Percentiles rank a stretch among this genome's conserved stretches.
phyloP scores from a whole-genome alignment of 2,888 invertebrate genomes.

The Erannis defoliaria region DNA sequence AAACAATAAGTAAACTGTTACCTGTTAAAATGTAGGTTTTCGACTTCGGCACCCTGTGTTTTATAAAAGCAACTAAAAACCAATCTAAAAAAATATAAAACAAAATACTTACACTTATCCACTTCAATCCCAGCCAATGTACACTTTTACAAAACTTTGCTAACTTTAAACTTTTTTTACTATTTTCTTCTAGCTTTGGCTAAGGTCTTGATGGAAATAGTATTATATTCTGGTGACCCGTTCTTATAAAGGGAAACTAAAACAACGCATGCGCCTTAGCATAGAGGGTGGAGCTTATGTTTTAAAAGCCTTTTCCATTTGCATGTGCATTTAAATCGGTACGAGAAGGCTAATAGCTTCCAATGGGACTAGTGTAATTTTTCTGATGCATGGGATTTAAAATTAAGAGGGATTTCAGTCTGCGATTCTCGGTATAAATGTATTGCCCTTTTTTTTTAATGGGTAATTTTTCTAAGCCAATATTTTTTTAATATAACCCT shows the following conservation, averaged over 20 bases:
- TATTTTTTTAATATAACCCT: too few species aligned
- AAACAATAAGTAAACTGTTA: too few species aligned
- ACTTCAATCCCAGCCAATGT: slow-evolving; percentile 51
- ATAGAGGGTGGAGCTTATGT: slow-evolving; percentile 58
- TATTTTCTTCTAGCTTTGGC: slow-evolving; percentile 40
- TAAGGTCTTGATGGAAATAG: slow-evolving; percentile 70
- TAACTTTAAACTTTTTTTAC: slow-evolving; percentile 49
- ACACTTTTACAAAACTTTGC: slow-evolving; percentile 62
- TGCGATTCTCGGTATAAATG: too few species aligned
- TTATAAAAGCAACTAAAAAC: too few species aligned
- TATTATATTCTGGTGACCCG: slow-evolving; percentile 43
- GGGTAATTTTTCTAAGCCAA: too few species aligned
- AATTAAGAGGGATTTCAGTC: neutral
- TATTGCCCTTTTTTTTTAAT: too few species aligned
- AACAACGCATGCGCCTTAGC: slow-evolving; percentile 66
- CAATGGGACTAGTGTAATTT: slow-evolving; percentile 41
- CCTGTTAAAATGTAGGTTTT: too few species aligned
- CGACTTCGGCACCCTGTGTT: too few species aligned
- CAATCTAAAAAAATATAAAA: slow-evolving; percentile 3
- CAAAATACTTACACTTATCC: slow-evolving; percentile 46
- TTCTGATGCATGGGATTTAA: slow-evolving; percentile 30
- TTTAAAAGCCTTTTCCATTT: slow-evolving; percentile 25
- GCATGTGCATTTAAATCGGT: slow-evolving; percentile 65
- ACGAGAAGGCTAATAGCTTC: slow-evolving; percentile 44
- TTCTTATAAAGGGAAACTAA: slow-evolving; percentile 67